Percentiles rank a stretch among this genome's conserved stretches.
These are phyloP conservation scores for Acanthornis magna DNA, from an alignment of 2,797 vertebrate species.

Conservation along the genomic window DNA sequence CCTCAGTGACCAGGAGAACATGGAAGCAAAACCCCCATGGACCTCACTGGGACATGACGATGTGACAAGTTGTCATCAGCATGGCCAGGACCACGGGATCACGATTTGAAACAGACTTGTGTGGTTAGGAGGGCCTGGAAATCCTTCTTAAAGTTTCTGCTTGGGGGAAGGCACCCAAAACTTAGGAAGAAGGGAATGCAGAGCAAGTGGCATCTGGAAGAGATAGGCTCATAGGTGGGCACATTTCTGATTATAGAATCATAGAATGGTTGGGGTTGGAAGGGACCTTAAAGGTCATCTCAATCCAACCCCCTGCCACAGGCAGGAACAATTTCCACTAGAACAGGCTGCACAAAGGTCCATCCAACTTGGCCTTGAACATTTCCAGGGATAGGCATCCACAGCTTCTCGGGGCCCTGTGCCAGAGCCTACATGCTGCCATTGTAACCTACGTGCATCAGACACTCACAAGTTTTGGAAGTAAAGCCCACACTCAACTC, in stretches of 20 bases:
- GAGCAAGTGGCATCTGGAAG: background rate
- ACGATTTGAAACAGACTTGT: rapidly evolving
- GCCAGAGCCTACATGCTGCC: background rate
- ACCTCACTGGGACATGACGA: background rate
- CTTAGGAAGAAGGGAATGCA: background rate
- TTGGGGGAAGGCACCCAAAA: background rate
- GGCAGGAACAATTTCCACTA: background rate
- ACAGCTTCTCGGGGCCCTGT: background rate
- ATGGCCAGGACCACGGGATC: background rate
- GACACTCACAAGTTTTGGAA: background rate
- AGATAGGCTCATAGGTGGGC: background rate
- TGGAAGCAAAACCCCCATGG: background rate
- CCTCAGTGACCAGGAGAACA: background rate
- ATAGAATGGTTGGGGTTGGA: background rate
- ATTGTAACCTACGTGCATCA: rapidly evolving
- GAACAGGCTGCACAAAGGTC: background rate
- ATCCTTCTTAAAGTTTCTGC: background rate
- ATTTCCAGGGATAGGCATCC: background rate
- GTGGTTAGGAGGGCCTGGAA: background rate
- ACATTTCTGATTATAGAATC: background rate
- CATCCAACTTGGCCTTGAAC: background rate
- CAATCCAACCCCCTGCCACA: background rate
- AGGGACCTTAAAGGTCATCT: background rate
- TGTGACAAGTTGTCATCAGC: background rate
- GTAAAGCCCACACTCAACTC: background rate